A percentile compares a stretch with the other conserved stretches of the same genome.
Evolutionary conservation across 2,888 invertebrate genomes (phyloP).

Genomic region (Perithous albicinctus): DNA sequence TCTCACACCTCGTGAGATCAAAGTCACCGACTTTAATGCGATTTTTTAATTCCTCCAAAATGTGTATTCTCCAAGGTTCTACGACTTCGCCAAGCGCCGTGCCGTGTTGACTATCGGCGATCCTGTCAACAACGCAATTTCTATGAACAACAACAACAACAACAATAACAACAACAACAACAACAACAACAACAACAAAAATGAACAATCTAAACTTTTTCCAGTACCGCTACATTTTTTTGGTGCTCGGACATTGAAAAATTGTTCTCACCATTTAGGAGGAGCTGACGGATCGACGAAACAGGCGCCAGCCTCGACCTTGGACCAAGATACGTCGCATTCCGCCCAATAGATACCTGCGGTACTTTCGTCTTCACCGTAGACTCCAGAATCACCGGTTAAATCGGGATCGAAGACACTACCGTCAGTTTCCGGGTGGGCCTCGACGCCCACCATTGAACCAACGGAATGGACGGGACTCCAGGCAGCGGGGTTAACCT

Average conservation of each 20-base stretch:
- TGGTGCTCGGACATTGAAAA: not conserved
- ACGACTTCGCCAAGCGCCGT: constrained; percentile 88
- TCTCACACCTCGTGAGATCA: constrained; percentile 88
- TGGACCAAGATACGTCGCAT: constrained; percentile 93
- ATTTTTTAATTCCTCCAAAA: constrained; percentile 89
- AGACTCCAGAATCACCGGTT: constrained; percentile 90
- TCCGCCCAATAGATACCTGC: constrained; percentile 92
- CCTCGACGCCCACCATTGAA: constrained; percentile 92
- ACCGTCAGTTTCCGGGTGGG: constrained; percentile 94
- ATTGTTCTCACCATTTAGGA: constrained; percentile 90
- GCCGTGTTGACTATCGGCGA: constrained; percentile 86
- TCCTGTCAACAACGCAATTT: constrained; percentile 68
- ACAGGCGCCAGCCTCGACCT: constrained; percentile 93
- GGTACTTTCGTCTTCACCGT: constrained; percentile 91
- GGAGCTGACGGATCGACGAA: constrained; percentile 89
- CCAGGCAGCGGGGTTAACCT: constrained; percentile 92
- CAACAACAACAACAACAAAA: too few relatives aligned
- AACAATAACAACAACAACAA: too few relatives aligned
- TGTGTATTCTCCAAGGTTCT: constrained; percentile 91
- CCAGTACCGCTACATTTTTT: too few relatives aligned
- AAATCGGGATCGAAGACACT: constrained; percentile 92
- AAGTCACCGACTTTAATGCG: constrained; percentile 86
- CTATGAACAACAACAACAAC: not conserved
- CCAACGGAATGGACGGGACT: constrained; percentile 95
- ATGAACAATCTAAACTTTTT: too few relatives aligned